A percentile compares a stretch with the other conserved stretches of the same genome.
phyloP scores from a whole-genome alignment of 2,797 vertebrate genomes.

The Myotis myotis region DNA sequence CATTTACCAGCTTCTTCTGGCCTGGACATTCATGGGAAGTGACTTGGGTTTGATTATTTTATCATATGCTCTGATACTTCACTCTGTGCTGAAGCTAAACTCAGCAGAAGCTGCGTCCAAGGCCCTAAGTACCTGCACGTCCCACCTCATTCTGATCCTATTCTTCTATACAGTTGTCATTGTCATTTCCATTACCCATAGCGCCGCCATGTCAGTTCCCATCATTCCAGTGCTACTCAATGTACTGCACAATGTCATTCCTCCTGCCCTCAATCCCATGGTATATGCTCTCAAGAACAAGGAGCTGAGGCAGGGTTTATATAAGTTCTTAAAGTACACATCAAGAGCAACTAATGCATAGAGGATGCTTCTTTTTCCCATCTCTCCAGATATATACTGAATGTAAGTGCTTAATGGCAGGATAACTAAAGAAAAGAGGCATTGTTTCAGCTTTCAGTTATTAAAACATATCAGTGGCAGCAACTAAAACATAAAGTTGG shows the following conservation, averaged over 20 bases:
- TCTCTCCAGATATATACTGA: not conserved
- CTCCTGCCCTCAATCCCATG: not conserved
- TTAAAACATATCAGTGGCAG: not conserved
- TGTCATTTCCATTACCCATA: constrained; percentile 40
- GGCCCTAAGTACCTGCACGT: constrained; percentile 54
- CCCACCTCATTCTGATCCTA: constrained; percentile 46
- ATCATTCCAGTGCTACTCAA: constrained; percentile 47
- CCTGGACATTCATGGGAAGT: constrained; percentile 13
- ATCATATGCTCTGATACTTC: constrained; percentile 42
- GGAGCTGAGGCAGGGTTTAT: constrained; percentile 9
- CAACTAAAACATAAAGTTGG: not conserved
- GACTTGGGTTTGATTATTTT: constrained; percentile 59
- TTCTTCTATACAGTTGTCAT: constrained; percentile 63
- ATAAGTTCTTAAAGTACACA: not conserved
- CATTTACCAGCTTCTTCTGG: constrained; percentile 30
- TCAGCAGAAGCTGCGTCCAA: constrained; percentile 51
- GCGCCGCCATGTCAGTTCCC: not conserved
- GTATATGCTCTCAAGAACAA: constrained; percentile 46
- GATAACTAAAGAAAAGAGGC: not conserved
- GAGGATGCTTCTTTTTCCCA: not conserved
- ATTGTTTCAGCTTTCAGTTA: not conserved
- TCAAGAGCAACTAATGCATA: not conserved
- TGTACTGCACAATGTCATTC: not conserved
- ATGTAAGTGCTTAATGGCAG: not conserved
- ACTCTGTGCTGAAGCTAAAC: constrained; percentile 19